Evolutionary conservation across 2,888 invertebrate species (phyloP), one percentile per base, ranked within the genome.

Genomic region (Theretra japonica): DNA sequence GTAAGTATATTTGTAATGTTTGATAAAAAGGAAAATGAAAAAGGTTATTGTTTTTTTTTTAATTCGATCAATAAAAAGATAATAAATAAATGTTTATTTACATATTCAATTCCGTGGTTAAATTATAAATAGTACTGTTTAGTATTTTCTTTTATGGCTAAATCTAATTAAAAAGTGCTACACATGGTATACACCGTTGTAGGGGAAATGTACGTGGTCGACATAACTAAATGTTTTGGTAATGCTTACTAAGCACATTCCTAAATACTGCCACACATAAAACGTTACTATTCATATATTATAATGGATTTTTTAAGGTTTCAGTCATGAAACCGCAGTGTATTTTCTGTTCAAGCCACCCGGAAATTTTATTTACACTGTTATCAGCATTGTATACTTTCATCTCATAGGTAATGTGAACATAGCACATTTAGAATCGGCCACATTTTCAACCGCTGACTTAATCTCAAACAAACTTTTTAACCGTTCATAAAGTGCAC

Each of bases 401-500:
- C 19, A n/a, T 53, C n/a, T n/a, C 15, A 53, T 5, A 53, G 4
- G 5, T 17, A n/a, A n/a, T 19, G 19, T 53, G n/a, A 53, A 53
- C n/a, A 53, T n/a, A n/a, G 2, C 19, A n/a, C 53, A 53, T 53
- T 15, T 53, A 5, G n/a, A 53, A 53, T 5, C 19, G 53, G 4
- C 6, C 19, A 53, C 5, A 53, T 53, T 53, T n/a, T 53, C 4
- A 53, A n/a, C 53, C 4, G 11, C 15, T 62, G n/a, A 21, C 21
- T 7, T 21, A 33, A 62, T 33, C 33, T 8, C 33, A 21, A 11
- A 17, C 11, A 48, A 23, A 65, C 41, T 48, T 65, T 19, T 48
- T 23, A 25, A 41, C 48, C 41, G 41, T 33, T 23, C 48, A 65
- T 65, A 65, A 65, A 48, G 6, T 25, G 23, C 65, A 65, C 48